Conservation (phyloP, 1,140 invertebrate species). For the Tyrophagus putrescentiae region DNA sequence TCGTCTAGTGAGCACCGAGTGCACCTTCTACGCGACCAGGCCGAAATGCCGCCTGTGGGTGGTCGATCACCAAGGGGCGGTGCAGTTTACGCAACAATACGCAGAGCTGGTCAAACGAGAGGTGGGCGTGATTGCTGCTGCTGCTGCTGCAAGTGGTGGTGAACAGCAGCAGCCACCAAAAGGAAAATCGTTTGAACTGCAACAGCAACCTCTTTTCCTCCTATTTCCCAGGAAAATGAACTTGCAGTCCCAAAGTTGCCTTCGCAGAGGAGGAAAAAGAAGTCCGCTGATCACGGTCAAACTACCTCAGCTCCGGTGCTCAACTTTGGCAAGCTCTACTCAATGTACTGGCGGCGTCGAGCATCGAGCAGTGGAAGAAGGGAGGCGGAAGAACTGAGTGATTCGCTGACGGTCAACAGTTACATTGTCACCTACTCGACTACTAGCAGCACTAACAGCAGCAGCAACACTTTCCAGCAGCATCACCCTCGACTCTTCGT, state of each 20-base stretch:
- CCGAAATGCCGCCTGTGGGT: constrained; percentile 8
- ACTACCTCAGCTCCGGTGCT: neutral
- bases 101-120: neutral
- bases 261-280: too few relatives aligned
- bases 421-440: constrained; percentile 7
- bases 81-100: constrained; percentile 11
- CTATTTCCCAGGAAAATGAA: too few relatives aligned
- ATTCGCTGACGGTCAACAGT: neutral
- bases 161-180: too few relatives aligned
- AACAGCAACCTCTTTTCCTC: too few relatives aligned
- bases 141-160: too few relatives aligned
- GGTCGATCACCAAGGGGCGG: neutral
- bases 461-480: neutral
- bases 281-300: too few relatives aligned
- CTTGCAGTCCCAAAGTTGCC: too few relatives aligned
- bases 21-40: neutral
- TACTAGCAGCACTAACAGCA: neutral
- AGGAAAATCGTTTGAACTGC: too few relatives aligned
- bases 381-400: neutral
- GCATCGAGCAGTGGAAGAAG: too few relatives aligned
- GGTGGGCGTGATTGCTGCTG: neutral
- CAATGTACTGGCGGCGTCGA: constrained; percentile 9
- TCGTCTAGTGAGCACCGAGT: neutral
- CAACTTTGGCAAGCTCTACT: neutral
- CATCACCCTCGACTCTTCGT: neutral